Evolutionary conservation across 2,113 vertebrate genomes (phyloP), one percentile per base, ranked within the genome.

Genomic region (Sturnira hondurensis): DNA sequence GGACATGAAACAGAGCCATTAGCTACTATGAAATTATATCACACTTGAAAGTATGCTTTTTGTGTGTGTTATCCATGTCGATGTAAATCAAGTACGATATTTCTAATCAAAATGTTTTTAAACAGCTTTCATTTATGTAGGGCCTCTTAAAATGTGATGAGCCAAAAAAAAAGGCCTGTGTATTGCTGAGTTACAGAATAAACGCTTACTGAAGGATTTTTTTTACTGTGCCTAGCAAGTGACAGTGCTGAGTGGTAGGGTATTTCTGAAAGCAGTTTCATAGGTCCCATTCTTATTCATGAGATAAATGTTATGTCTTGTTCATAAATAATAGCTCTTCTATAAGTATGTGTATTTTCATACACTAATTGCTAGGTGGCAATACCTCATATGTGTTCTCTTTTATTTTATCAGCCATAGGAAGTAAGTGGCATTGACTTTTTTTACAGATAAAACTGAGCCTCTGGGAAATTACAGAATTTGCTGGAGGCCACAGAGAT

Each of bases 41-140:
- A 83, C 4, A 54, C 52, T 93, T 95, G 68, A 61, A 93, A 92
- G 47, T 68, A 36, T 91, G 41, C 43, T 85, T 74, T 89, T 86
- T 68, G 4, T 52, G 15, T 31, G 31, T 95, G 38, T 94, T 74
- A 77, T 80, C 20, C n/a, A 89, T 94, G 28, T 95, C 82, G 38
- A 88, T 91, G 33, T 90, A 68, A 56, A 52, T 95, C 31, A 87
- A 78, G 31, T 73, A 52, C 6, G 54, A 11, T 91, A 63, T 95
- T 73, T 97, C 61, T 84, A 61, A 73, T 94, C 19, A 67, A 58
- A 86, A 84, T 92, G 67, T 94, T 87, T 71, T 80, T 93, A 77
- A 92, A 20, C 20, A 92, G 31, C 10, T 71, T 96, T 87, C 52
- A 84, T 84, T 90, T 93, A 26, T 88, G 14, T 68, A 71, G n/a